phyloP scores from a whole-genome alignment of 1,140 invertebrate genomes.

The Drosophila orena region DNA sequence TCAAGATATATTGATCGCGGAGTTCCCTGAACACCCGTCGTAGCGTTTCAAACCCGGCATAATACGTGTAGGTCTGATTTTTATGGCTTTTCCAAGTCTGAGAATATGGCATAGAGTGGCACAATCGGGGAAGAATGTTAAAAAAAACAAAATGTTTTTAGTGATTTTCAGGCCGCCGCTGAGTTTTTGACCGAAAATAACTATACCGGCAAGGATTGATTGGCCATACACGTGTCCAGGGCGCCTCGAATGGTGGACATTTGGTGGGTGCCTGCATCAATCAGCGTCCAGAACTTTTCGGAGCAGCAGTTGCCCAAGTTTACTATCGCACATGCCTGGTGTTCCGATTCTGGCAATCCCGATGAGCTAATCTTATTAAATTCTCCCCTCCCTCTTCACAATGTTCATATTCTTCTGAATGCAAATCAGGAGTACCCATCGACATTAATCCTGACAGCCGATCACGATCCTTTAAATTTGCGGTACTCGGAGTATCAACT shows the following conservation, averaged over 20 bases:
- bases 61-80: too few species aligned
- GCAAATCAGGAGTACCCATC: conserved; percentile 93
- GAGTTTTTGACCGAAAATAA: conserved; percentile 94
- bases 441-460: conserved; percentile 95
- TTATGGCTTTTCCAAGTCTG: too few species aligned
- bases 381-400: conserved; percentile 98
- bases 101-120: conserved; percentile 96
- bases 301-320: conserved; percentile 96
- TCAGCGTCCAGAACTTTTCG: conserved; percentile 97
- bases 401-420: conserved; percentile 89
- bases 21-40: too few species aligned
- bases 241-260: conserved; percentile 98
- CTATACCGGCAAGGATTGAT: too few species aligned
- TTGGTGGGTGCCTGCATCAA: too few species aligned
- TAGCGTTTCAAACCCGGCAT: too few species aligned
- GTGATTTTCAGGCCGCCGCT: conserved; percentile 97
- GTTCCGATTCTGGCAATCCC: conserved; percentile 97
- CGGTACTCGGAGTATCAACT: conserved; percentile 88
- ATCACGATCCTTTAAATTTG: conserved; percentile 99
- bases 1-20: too few species aligned
- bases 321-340: conserved; percentile 98
- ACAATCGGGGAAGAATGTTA: conserved; percentile 94
- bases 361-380: conserved; percentile 94
- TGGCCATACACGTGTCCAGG: too few species aligned
- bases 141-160: conserved; percentile 99